Conservation (phyloP, 2,113 vertebrate genomes). For the Hippoglossus stenolepis region DNA sequence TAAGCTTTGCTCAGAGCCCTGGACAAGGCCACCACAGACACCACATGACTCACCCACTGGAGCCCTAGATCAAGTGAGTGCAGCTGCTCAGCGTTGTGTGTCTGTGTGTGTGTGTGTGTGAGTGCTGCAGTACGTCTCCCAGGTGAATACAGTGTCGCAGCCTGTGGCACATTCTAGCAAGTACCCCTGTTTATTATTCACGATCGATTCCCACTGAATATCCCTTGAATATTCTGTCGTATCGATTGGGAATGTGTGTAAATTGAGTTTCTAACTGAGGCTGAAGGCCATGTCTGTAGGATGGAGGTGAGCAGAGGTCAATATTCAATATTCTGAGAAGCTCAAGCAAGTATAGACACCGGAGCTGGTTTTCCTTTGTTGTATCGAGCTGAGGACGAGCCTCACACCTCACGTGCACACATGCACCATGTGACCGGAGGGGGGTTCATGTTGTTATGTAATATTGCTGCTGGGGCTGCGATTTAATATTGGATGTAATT, state of each 20-base stretch:
- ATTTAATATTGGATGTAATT: neutral
- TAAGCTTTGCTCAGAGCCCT: conserved; percentile 57
- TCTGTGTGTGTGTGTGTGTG: too few relatives aligned
- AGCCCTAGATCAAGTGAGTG: conserved; percentile 77
- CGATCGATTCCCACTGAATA: neutral
- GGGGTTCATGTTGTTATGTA: neutral
- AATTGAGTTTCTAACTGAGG: neutral
- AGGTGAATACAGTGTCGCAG: neutral
- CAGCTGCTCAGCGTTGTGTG: too few relatives aligned
- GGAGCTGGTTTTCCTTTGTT: neutral
- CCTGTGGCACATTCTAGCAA: neutral
- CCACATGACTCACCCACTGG: conserved; percentile 75
- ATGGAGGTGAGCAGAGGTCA: conserved; percentile 20
- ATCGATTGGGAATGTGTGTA: neutral
- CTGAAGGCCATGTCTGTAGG: conserved; percentile 4
- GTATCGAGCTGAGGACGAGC: neutral
- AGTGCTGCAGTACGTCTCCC: neutral
- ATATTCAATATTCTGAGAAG: conserved; percentile 13
- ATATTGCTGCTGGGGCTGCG: neutral
- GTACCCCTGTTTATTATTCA: neutral
- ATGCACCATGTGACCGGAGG: neutral
- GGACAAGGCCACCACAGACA: conserved; percentile 69
- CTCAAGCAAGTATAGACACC: neutral
- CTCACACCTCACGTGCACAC: neutral
- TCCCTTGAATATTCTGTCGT: neutral